phyloP scores from a whole-genome alignment of 1,140 invertebrate species.

The Magallana ariakensis region DNA sequence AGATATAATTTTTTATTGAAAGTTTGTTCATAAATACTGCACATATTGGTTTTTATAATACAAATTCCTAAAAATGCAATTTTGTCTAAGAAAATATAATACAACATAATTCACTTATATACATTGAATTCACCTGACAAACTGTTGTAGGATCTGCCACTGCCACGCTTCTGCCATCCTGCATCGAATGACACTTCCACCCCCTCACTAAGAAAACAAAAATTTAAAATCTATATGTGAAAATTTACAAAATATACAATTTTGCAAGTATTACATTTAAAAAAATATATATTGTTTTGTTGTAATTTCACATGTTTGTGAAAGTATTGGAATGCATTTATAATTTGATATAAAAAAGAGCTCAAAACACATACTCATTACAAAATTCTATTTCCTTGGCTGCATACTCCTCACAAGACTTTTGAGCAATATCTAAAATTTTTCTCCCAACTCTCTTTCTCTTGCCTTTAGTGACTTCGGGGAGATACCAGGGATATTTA shows the following conservation, averaged over 20 bases:
- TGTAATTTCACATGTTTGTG: neutral
- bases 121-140: constrained; percentile 30
- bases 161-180: constrained; percentile 50
- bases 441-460: neutral
- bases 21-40: neutral
- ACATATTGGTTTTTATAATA: too few species aligned
- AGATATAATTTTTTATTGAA: neutral
- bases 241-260: neutral
- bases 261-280: neutral
- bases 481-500: constrained; percentile 6
- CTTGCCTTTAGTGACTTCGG: neutral
- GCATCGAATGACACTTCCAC: constrained; percentile 49
- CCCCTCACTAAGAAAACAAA: neutral
- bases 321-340: neutral
- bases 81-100: neutral
- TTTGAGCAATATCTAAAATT: neutral
- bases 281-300: neutral
- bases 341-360: too few species aligned
- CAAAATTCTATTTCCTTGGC: neutral
- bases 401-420: neutral
- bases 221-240: neutral
- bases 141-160: constrained; percentile 31
- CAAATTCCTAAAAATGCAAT: neutral
- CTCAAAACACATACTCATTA: too few species aligned
- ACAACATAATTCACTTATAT: neutral